Base-by-base conservation (phyloP, 2,113 vertebrate species). In the Rhipidura dahli region DNA sequence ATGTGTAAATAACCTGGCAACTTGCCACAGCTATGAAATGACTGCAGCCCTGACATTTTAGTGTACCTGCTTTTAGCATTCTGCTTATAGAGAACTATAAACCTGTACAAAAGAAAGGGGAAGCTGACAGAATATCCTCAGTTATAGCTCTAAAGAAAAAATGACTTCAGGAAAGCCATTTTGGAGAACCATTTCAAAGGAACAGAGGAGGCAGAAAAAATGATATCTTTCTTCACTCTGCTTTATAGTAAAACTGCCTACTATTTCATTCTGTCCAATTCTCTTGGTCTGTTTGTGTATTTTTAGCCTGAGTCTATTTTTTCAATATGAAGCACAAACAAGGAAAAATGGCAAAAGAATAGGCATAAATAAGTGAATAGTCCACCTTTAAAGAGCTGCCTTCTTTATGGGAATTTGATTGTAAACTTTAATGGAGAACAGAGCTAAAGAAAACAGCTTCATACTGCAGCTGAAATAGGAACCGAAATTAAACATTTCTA, bases 1-100 rank as follows among this genome's bases (percentile, higher is more conserved):
- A 61, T 4, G 81, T 63, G 69, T 93, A 97, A 96, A 96, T 97
- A 93, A 93, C 77, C 60, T 97, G 96, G 91, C 93, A 78, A 40
- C 82, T 89, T 83, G 53, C 95, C 80, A 19, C 22, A 75, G 39
- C 76, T 64, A 50, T 82, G 59, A 39, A 89, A 85, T 79, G 72
- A 76, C 72, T 90, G 76, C 47, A 86, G 61, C 26, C 28, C 68
- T 83, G 81, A 63, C 45, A 79, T 82, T 91, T 85, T n/a, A 53
- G 42, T 54, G 47, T 49, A 83, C 54, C 53, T 75, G 49, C 50
- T 93, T 97, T 95, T 91, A 92, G 69, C 54, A 83, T 79, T 96
- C 84, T 93, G 49, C 45, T 93, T 91, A 76, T 72, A 84, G 79
- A 91, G 87, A 91, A 68, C 63, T 63, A 82, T 93, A 96, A 91